Percentiles rank a stretch among this genome's conserved stretches.
phyloP scores from a whole-genome alignment of 2,888 invertebrate genomes.

The Cinara cedri region DNA sequence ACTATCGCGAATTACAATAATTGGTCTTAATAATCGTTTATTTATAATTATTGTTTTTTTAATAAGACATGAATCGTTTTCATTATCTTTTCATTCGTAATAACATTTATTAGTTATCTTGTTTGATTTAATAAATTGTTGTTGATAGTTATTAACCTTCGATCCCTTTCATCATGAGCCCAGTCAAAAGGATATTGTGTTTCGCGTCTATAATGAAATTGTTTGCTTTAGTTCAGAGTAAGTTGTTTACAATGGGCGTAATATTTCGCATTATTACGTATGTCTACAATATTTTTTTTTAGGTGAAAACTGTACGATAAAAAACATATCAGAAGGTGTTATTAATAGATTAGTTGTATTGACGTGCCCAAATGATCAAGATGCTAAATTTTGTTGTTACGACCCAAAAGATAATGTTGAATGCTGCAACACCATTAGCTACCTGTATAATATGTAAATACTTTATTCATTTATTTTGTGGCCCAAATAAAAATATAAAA shows the following conservation, averaged over 20 bases:
- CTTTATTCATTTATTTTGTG: neutral
- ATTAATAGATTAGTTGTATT: constrained; percentile 5
- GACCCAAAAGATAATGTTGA: constrained; percentile 12
- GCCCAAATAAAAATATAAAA: no score
- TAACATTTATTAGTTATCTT: neutral
- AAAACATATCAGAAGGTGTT: constrained; percentile 4
- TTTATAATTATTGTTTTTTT: constrained; percentile 10
- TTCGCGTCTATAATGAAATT: neutral
- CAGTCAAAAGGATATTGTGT: constrained; percentile 8
- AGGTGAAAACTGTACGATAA: constrained; percentile 44
- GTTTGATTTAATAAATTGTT: neutral
- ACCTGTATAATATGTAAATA: constrained; percentile 38
- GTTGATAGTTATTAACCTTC: no score
- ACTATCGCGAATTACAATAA: neutral
- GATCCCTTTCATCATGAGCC: constrained; percentile 15
- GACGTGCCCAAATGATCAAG: constrained; percentile 17
- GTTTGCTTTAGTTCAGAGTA: constrained; percentile 7
- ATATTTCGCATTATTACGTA: neutral
- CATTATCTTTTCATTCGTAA: neutral
- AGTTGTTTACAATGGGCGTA: neutral
- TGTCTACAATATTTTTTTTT: neutral
- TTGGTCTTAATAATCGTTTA: neutral
- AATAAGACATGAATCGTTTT: neutral
- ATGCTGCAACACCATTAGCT: constrained; percentile 33
- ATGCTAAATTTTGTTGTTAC: constrained; percentile 45